phyloP scores from a whole-genome alignment of 2,113 vertebrate genomes.

The Calidris pygmaea region DNA sequence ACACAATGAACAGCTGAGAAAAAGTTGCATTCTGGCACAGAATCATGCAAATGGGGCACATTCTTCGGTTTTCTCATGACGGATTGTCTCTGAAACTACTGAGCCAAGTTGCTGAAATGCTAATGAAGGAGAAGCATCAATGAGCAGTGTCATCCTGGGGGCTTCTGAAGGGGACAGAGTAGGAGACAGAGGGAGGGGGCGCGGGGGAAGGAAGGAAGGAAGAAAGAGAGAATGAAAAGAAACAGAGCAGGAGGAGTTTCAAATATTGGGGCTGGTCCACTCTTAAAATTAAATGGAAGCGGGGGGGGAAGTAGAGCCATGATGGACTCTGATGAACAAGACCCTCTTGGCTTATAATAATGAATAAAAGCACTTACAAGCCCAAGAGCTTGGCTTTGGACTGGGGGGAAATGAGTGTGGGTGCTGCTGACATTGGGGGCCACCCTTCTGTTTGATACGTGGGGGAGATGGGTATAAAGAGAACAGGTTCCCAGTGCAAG shows the following conservation, averaged over 20 bases:
- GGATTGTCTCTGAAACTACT: constrained; percentile 83
- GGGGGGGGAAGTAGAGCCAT: neutral
- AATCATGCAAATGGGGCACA: constrained; percentile 86
- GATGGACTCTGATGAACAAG: neutral
- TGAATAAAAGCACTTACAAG: neutral
- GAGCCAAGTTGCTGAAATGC: constrained; percentile 85
- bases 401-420: neutral
- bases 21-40: constrained; percentile 83
- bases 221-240: constrained; percentile 50
- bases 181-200: constrained; percentile 22
- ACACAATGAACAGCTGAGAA: constrained; percentile 81
- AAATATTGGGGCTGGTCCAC: constrained; percentile 25
- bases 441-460: neutral
- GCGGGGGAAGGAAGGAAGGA: constrained; percentile 45
- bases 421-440: neutral
- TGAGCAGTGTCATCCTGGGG: constrained; percentile 88
- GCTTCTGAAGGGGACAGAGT: constrained; percentile 74
- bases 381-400: neutral
- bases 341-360: neutral
- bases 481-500: neutral
- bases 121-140: constrained; percentile 92
- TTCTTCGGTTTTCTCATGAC: constrained; percentile 90
- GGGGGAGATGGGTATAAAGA: neutral
- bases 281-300: neutral
- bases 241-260: constrained; percentile 2